phyloP scores from a whole-genome alignment of 2,113 vertebrate species.

The Solea senegalensis region DNA sequence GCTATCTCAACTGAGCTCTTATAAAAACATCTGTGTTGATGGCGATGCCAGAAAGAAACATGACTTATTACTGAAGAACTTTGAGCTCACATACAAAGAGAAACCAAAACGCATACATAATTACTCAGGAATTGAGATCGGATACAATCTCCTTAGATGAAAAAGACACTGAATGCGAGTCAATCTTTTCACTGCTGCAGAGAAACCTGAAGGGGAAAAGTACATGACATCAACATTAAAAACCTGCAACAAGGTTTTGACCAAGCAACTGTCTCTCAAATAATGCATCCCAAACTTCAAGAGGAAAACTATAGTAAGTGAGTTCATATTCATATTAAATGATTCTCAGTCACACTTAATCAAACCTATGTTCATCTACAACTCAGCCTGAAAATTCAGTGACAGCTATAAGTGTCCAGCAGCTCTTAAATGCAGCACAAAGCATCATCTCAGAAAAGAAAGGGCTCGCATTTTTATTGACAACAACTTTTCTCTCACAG shows the following conservation, averaged over 20 bases:
- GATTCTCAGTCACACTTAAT: no score
- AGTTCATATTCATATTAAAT: no score
- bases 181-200: background rate
- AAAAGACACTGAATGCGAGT: background rate
- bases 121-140: conserved; percentile 46
- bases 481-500: conserved; percentile 1
- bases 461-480: background rate
- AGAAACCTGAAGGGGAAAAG: background rate
- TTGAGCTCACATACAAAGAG: conserved; percentile 32
- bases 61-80: conserved; percentile 37
- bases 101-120: conserved; percentile 30
- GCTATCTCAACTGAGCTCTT: background rate
- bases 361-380: no score
- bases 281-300: conserved; percentile 7
- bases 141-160: conserved; percentile 15
- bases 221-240: background rate
- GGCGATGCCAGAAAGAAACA: conserved; percentile 46
- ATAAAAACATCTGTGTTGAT: conserved; percentile 51
- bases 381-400: no score
- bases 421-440: no score
- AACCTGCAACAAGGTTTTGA: background rate
- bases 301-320: background rate
- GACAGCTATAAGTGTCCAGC: no score
- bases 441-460: no score
- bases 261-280: background rate